Percentiles rank a stretch among this genome's conserved stretches.
These are phyloP conservation scores for Bos taurus DNA, from an alignment of 2,113 vertebrate genomes.

Conservation along the genomic window ARS-UCD2.0 NC_037331.1:99733501-99734000, in stretches of 20 bases:
- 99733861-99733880: background rate
- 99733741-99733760: background rate
- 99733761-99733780: background rate
- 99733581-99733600: background rate
- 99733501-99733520: background rate
- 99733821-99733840: background rate
- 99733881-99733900: background rate
- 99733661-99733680: background rate
- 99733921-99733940: background rate
- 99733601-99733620: background rate
- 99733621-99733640: background rate
- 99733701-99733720: background rate
- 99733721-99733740: background rate
- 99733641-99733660: background rate
- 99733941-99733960: background rate
- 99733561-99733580: background rate
- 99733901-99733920: accelerated
- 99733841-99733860: background rate
- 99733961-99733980: background rate
- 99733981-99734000: background rate
- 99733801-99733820: background rate
- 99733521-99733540: background rate
- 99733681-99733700: background rate
- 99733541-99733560: background rate
- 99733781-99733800: background rate